Conservation (phyloP, 2,797 vertebrate genomes). For the Hozukius guyotensis region DNA sequence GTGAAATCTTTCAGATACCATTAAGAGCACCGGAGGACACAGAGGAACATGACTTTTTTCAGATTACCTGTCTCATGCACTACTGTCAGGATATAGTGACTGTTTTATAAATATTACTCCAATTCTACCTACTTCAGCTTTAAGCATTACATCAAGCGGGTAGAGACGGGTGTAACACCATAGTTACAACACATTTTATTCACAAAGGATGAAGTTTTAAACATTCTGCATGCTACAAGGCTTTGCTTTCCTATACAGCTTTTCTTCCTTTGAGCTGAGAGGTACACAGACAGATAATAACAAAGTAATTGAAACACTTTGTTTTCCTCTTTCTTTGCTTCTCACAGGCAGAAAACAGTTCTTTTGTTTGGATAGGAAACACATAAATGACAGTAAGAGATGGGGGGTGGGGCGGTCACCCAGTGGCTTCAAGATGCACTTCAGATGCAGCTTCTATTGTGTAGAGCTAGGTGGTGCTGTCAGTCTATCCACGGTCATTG, state of each 20-base stretch:
- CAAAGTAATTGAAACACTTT: not conserved
- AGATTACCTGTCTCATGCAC: too few species aligned
- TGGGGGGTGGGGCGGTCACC: not conserved
- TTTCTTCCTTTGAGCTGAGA: not conserved
- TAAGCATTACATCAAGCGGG: slow-evolving; percentile 10
- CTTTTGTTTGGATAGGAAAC: not conserved
- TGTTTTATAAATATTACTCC: too few species aligned
- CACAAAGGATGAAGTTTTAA: not conserved
- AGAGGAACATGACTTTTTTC: too few species aligned
- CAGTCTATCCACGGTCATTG: slow-evolving; percentile 47
- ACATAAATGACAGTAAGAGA: not conserved
- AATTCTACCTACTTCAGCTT: too few species aligned
- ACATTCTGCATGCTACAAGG: not conserved
- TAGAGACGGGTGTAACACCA: not conserved
- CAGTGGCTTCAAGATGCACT: not conserved
- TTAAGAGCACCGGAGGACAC: too few species aligned
- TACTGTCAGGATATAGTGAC: too few species aligned
- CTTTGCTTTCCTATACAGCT: not conserved
- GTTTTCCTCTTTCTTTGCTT: not conserved
- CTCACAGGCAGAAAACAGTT: not conserved
- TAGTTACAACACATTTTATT: slow-evolving; percentile 10
- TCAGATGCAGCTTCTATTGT: slow-evolving; percentile 57
- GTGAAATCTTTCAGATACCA: too few species aligned
- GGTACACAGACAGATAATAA: not conserved
- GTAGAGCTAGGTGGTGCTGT: slow-evolving; percentile 77